Evolutionary conservation across 2,888 invertebrate genomes (phyloP).

Genomic region (Acleris holmiana): DNA sequence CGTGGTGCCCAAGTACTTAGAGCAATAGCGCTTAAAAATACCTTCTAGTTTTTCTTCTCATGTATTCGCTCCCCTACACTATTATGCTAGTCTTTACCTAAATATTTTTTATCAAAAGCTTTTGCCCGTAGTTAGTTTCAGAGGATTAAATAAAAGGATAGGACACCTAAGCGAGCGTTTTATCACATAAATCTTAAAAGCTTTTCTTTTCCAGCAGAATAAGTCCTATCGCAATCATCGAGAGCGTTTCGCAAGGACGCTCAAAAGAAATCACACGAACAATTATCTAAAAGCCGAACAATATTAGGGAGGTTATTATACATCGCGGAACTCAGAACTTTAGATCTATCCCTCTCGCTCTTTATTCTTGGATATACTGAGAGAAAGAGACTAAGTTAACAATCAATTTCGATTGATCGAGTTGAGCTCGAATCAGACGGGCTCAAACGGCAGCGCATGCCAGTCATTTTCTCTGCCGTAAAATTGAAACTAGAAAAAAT

Average conservation of each 20-base stretch:
- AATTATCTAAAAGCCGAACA: slow-evolving; percentile 57
- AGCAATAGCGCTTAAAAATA: no score
- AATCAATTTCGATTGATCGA: no score
- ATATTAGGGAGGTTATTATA: slow-evolving; percentile 1
- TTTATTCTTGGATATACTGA: no score
- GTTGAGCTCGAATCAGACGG: neutral
- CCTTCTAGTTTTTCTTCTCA: no score
- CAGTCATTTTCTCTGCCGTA: slow-evolving; percentile 47
- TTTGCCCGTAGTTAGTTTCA: no score
- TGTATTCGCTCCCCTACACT: no score
- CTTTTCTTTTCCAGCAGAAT: slow-evolving; percentile 45
- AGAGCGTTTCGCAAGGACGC: slow-evolving; percentile 38
- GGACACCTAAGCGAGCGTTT: slow-evolving; percentile 45
- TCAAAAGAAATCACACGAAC: slow-evolving; percentile 59
- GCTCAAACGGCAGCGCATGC: slow-evolving; percentile 13
- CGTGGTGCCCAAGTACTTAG: no score
- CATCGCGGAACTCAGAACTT: no score
- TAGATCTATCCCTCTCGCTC: no score
- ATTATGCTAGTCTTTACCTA: no score
- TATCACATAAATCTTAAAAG: slow-evolving; percentile 52
- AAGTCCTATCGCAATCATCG: slow-evolving; percentile 46
- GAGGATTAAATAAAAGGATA: slow-evolving; percentile 24
- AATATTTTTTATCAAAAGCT: no score
- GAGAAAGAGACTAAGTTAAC: no score
- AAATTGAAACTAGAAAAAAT: slow-evolving; percentile 35